These are phyloP conservation scores for Menura novaehollandiae DNA, from an alignment of 2,113 vertebrate genomes.

Conservation along the genomic window DNA sequence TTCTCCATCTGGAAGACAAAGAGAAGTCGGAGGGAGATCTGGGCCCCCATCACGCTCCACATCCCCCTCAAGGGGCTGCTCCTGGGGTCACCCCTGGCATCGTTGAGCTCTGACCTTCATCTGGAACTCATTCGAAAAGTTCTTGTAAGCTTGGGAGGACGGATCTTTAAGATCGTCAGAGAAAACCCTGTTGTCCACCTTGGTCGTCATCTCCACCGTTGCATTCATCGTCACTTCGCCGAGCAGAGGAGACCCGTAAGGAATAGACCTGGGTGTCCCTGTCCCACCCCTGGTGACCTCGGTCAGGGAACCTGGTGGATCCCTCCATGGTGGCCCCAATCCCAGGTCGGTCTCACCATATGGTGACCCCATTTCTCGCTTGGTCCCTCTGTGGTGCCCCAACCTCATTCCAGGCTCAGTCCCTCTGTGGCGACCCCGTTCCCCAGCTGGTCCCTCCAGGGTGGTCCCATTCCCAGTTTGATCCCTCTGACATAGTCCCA, in stretches of 20 bases:
- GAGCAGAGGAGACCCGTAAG: neutral
- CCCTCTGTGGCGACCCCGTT: neutral
- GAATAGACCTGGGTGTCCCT: no score
- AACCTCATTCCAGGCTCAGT: neutral
- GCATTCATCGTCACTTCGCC: neutral
- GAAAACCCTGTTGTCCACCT: accelerated
- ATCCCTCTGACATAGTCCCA: no score
- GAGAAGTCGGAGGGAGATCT: neutral
- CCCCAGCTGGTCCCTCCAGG: no score
- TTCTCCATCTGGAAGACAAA: accelerated
- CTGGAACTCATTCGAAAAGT: accelerated
- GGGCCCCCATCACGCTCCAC: accelerated
- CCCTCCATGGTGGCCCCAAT: neutral
- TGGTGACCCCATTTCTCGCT: no score
- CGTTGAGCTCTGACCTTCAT: neutral
- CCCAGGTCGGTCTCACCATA: neutral
- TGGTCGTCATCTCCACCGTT: neutral
- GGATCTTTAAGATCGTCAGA: accelerated
- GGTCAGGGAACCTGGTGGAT: no score
- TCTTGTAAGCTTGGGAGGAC: accelerated
- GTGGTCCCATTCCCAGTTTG: no score
- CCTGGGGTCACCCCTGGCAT: no score
- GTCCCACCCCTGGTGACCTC: neutral
- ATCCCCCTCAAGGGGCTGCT: neutral
- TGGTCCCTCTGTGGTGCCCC: neutral